Evolutionary conservation across 2,888 invertebrate genomes (phyloP).

Genomic region (Cosmia pyralina): DNA sequence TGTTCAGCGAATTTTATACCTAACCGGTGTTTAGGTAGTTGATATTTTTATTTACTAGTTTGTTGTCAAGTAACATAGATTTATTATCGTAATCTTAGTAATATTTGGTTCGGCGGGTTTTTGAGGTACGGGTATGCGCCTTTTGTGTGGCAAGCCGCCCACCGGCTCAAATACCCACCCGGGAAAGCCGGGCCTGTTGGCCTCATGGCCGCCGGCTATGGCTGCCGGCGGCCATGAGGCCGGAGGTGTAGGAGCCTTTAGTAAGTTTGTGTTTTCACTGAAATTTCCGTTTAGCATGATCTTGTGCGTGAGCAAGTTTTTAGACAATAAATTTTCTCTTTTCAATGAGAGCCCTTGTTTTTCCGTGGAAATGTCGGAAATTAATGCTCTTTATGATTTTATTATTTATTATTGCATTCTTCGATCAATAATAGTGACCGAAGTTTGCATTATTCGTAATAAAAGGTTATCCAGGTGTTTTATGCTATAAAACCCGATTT

Average conservation of each 20-base stretch:
- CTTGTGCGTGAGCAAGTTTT: not conserved
- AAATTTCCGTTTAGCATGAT: not conserved
- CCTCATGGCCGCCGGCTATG: no score
- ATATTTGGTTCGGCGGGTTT: no score
- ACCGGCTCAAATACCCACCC: no score
- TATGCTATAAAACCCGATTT: no score
- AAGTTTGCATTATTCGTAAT: not conserved
- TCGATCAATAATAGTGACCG: no score
- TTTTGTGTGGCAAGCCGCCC: no score
- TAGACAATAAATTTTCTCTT: not conserved
- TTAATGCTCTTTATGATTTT: not conserved
- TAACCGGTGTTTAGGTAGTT: constrained; percentile 5
- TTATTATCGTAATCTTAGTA: not conserved
- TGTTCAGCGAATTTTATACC: not conserved
- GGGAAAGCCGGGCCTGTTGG: no score
- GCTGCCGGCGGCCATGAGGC: no score
- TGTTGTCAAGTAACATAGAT: not conserved
- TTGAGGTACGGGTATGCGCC: no score
- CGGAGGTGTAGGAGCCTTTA: no score
- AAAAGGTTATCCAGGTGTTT: no score
- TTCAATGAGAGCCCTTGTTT: not conserved
- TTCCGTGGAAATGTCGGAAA: not conserved
- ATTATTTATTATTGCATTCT: no score
- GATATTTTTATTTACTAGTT: constrained; percentile 1
- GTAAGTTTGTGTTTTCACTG: not conserved